Evolutionary conservation across 2,797 vertebrate genomes (phyloP).

Genomic region (Crenuchus spilurus): DNA sequence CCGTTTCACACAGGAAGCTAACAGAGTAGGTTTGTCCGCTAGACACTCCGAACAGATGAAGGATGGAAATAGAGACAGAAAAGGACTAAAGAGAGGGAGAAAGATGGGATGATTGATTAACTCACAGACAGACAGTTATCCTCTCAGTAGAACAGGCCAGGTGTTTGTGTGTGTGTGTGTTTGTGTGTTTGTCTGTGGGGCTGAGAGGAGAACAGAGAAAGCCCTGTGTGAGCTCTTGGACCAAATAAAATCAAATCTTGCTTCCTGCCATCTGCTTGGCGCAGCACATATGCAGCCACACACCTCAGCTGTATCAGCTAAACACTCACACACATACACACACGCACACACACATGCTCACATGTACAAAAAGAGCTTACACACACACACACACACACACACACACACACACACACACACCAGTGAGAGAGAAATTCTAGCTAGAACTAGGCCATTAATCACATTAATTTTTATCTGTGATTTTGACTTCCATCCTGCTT

Average conservation of each 20-base stretch:
- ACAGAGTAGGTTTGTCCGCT: neutral
- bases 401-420: neutral
- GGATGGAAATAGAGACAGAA: neutral
- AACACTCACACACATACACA: slow-evolving; percentile 8
- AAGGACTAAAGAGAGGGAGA: neutral
- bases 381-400: neutral
- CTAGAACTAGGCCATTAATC: too few species aligned
- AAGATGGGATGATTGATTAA: slow-evolving; percentile 23
- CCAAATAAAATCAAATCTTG: slow-evolving; percentile 30
- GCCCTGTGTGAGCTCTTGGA: slow-evolving; percentile 35
- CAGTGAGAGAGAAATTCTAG: too few species aligned
- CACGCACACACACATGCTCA: neutral
- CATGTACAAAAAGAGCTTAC: neutral
- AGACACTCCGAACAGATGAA: neutral
- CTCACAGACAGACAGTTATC: slow-evolving; percentile 6
- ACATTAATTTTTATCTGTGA: too few species aligned
- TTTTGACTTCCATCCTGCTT: too few species aligned
- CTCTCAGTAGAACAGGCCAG: slow-evolving; percentile 21
- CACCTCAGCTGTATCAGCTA: slow-evolving; percentile 16
- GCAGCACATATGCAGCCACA: neutral
- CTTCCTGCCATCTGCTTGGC: slow-evolving; percentile 50
- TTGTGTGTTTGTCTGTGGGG: slow-evolving; percentile 7
- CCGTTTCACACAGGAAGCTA: neutral
- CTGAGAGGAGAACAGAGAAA: slow-evolving; percentile 6
- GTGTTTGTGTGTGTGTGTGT: slow-evolving; percentile 13